A percentile compares a stretch with the other conserved stretches of the same genome.
Evolutionary conservation across 2,797 vertebrate genomes (phyloP).

Genomic region (Melanitta fusca): DNA sequence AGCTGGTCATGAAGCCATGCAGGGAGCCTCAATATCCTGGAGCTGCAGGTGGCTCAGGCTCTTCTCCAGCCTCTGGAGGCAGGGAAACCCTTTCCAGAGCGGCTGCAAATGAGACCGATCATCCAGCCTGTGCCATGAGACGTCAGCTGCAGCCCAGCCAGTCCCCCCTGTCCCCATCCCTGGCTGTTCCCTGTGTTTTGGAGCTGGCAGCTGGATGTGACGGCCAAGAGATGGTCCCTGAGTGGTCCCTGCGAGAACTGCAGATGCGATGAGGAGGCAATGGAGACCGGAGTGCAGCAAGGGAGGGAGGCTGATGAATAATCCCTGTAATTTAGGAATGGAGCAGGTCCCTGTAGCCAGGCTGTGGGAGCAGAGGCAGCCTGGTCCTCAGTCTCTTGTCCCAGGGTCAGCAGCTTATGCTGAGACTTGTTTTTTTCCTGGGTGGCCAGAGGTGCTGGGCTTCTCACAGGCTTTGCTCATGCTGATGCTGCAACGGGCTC

Average conservation of each 20-base stretch:
- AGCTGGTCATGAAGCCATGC: fast-evolving
- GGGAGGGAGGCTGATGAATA: background rate
- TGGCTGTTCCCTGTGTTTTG: fast-evolving
- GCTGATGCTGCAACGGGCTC: fast-evolving
- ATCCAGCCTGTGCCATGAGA: background rate
- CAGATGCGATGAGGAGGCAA: background rate
- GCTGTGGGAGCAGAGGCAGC: background rate
- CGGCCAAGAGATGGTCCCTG: background rate
- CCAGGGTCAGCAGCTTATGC: background rate
- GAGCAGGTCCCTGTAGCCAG: background rate
- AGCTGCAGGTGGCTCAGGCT: background rate
- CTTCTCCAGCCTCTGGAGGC: background rate
- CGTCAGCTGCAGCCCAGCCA: fast-evolving
- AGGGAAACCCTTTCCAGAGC: background rate
- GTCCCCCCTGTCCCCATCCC: background rate
- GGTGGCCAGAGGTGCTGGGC: background rate
- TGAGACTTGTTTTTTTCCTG: background rate
- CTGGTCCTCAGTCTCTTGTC: background rate
- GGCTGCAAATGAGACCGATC: fast-evolving
- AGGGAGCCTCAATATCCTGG: background rate
- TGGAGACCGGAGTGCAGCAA: background rate
- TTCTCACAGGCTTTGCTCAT: background rate
- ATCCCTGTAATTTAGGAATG: background rate
- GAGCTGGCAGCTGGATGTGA: background rate
- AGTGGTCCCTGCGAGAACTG: background rate